Percentiles rank a stretch among this genome's conserved stretches.
Conservation (phyloP, 2,888 invertebrate species). For the Euspilapteryx auroguttella region DNA sequence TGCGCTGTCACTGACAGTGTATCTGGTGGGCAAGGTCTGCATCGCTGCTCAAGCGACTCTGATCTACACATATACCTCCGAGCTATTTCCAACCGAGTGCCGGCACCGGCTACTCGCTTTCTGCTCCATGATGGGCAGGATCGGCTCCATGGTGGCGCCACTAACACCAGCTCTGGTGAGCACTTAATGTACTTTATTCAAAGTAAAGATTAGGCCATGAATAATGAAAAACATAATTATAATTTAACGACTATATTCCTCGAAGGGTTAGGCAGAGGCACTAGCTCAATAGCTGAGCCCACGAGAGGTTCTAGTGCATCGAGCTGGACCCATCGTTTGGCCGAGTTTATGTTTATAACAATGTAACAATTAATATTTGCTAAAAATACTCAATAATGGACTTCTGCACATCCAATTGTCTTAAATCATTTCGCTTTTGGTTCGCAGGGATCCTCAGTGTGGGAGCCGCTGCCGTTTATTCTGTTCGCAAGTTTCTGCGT, state of each 20-base stretch:
- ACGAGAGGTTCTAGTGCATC: too few species aligned
- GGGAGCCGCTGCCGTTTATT: conserved; percentile 47
- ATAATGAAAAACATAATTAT: too few species aligned
- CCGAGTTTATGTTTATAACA: too few species aligned
- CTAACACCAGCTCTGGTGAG: conserved; percentile 67
- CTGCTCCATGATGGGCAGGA: conserved; percentile 68
- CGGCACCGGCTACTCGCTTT: conserved; percentile 67
- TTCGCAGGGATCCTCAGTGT: conserved; percentile 22
- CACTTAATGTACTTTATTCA: too few species aligned
- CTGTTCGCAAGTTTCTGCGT: conserved; percentile 53
- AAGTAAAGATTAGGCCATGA: too few species aligned
- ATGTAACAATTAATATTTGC: too few species aligned
- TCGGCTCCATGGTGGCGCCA: conserved; percentile 69
- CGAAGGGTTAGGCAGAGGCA: too few species aligned
- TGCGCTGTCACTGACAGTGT: conserved; percentile 42
- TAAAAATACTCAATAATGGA: too few species aligned
- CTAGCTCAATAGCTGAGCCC: too few species aligned
- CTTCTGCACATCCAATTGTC: too few species aligned
- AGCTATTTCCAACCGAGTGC: conserved; percentile 68
- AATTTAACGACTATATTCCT: too few species aligned
- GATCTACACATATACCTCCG: conserved; percentile 68
- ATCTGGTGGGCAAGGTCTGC: conserved; percentile 66
- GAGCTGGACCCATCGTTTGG: too few species aligned
- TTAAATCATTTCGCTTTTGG: neutral
- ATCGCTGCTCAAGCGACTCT: conserved; percentile 68